phyloP scores from a whole-genome alignment of 2,888 invertebrate genomes.

The Caenorhabditis wallacei region DNA sequence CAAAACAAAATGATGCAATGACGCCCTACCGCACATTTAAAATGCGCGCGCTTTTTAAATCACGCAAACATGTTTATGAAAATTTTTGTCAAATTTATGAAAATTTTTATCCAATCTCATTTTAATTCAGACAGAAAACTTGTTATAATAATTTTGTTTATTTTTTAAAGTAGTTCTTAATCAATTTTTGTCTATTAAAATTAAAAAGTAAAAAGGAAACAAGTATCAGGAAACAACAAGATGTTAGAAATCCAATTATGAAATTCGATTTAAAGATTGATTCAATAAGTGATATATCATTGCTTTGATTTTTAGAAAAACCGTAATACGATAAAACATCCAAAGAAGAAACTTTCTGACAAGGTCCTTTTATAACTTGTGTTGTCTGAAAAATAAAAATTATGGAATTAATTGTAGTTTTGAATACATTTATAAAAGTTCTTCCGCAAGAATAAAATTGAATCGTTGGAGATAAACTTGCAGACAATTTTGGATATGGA shows the following conservation, averaged over 20 bases:
- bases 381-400: conserved; percentile 41
- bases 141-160: conserved; percentile 7
- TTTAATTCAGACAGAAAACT: too few species aligned
- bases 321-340: conserved; percentile 49
- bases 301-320: neutral
- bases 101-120: too few species aligned
- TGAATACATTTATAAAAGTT: conserved; percentile 47
- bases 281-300: neutral
- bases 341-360: conserved; percentile 46
- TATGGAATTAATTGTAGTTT: neutral
- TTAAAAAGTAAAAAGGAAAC: conserved; percentile 33
- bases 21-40: conserved; percentile 6
- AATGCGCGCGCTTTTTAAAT: conserved; percentile 17
- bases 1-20: conserved; percentile 4
- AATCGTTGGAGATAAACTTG: conserved; percentile 21
- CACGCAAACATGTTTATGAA: too few species aligned
- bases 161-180: conserved; percentile 3
- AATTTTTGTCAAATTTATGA: too few species aligned
- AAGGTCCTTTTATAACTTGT: conserved; percentile 60
- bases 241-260: neutral
- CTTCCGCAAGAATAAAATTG: conserved; percentile 56
- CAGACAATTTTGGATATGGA: neutral
- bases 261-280: neutral
- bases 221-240: neutral
- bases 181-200: conserved; percentile 31